Evolutionary conservation across 2,797 vertebrate species (phyloP).

Genomic region (Coendou prehensilis): DNA sequence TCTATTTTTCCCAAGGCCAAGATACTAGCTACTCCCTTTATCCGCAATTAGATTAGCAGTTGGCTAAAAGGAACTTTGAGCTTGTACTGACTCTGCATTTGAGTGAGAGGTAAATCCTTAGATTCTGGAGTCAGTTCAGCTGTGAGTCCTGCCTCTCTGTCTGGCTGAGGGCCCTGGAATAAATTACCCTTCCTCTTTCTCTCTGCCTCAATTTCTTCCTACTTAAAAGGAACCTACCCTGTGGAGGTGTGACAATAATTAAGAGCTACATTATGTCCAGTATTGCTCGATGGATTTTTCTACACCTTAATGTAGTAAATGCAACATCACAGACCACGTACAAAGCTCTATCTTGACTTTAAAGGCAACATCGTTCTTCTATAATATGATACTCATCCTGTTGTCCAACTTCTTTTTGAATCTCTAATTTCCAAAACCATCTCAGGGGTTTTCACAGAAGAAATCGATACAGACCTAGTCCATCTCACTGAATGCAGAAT

Average conservation of each 20-base stretch:
- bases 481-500: fast-evolving
- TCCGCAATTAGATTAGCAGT: neutral
- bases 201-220: slow-evolving; percentile 30
- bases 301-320: neutral
- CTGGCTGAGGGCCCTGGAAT: neutral
- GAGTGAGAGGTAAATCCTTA: neutral
- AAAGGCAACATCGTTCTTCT: neutral
- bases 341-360: neutral
- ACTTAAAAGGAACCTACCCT: neutral
- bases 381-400: neutral
- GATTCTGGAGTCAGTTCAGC: neutral
- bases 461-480: neutral
- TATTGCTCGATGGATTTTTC: neutral
- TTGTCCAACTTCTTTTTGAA: neutral
- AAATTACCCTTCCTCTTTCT: neutral
- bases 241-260: neutral
- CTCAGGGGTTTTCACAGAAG: neutral
- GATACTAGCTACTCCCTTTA: neutral
- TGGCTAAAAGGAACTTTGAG: neutral
- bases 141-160: neutral
- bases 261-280: neutral
- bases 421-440: slow-evolving; percentile 26
- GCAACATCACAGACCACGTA: neutral
- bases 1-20: slow-evolving; percentile 12
- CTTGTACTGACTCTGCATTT: neutral